Base-by-base conservation (phyloP, 2,113 vertebrate species). In the Gymnocephalus cernua region DNA sequence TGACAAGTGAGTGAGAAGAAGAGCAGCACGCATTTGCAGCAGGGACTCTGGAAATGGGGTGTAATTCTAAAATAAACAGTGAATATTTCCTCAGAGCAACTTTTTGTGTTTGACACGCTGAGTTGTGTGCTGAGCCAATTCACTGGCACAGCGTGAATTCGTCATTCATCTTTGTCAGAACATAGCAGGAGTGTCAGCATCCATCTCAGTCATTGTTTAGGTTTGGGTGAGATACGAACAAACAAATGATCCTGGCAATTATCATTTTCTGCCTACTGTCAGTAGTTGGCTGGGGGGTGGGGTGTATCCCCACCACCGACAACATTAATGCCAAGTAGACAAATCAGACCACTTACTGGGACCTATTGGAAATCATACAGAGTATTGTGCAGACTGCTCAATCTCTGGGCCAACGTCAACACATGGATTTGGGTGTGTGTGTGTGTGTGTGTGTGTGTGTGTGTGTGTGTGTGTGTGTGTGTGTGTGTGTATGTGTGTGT, bases 81-180 rank as follows among this genome's bases (percentile, higher is more conserved):
- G 79, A 90, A 89, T 90, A 90, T 88, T 91, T 93, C 84, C 90
- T 90, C 61, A 32, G 75, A 91, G 89, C 77, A 77, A 86, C 76
- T 83, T 91, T 41, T 86, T 81, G 82, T 71, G 86, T 85, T 85
- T 89, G 86, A 83, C 93, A 92, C 47, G 91, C 92, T 83, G 92
- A 75, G 92, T 69, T 32, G 92, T 88, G 88, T 61, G 78, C 82
- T 21, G 88, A 88, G 90, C 79, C 86, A 82, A 93, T 91, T 90
- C 87, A 79, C 84, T 53, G 66, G 80, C 93, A 56, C 92, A 92
- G 92, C 85, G 23, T 83, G 93, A 88, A 87, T 85, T 72, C 64
- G 88, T 89, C 86, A 93, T 93, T 93, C 88, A 91, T 90, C 88
- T 92, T 67, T 74, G 88, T 87, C 80, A 85, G 83, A 63, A 79